Percentiles rank a stretch among this genome's conserved stretches.
These are phyloP conservation scores for Drosophila acutilabella DNA, from an alignment of 2,888 invertebrate genomes.

Conservation along the genomic window DNA sequence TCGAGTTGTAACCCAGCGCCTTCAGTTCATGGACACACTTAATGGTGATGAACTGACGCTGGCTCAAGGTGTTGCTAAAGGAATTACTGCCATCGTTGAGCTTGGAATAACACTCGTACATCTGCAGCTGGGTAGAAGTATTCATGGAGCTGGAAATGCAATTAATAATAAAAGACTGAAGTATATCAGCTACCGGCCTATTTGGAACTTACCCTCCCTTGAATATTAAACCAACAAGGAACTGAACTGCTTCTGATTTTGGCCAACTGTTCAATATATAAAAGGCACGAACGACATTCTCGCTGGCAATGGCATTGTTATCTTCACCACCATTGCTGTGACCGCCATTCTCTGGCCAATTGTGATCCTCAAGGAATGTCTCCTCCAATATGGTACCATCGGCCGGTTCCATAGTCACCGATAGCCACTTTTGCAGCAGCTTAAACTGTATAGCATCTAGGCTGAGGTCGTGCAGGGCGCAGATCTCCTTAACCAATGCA, in stretches of 20 bases:
- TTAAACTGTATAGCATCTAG: constrained; percentile 81
- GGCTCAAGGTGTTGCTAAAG: constrained; percentile 79
- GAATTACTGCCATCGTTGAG: constrained; percentile 81
- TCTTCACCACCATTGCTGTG: constrained; percentile 37
- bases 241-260: constrained; percentile 80
- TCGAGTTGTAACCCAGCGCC: constrained; percentile 83
- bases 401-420: constrained; percentile 73
- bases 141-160: constrained; percentile 65
- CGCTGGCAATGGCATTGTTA: constrained; percentile 66
- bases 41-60: constrained; percentile 82
- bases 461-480: constrained; percentile 79
- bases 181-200: no score
- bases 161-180: no score
- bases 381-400: constrained; percentile 83
- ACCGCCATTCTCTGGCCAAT: constrained; percentile 52
- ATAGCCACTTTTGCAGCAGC: constrained; percentile 84
- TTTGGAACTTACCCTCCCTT: constrained; percentile 80
- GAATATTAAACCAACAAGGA: constrained; percentile 82
- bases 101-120: constrained; percentile 84
- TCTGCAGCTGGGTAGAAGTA: constrained; percentile 83
- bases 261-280: constrained; percentile 84
- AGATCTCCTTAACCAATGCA: constrained; percentile 82
- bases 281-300: constrained; percentile 83
- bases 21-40: constrained; percentile 84
- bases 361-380: constrained; percentile 83